Percentiles rank a stretch among this genome's conserved stretches.
Evolutionary conservation across 2,888 invertebrate species (phyloP).

Genomic region (Drosophila tanythrix): DNA sequence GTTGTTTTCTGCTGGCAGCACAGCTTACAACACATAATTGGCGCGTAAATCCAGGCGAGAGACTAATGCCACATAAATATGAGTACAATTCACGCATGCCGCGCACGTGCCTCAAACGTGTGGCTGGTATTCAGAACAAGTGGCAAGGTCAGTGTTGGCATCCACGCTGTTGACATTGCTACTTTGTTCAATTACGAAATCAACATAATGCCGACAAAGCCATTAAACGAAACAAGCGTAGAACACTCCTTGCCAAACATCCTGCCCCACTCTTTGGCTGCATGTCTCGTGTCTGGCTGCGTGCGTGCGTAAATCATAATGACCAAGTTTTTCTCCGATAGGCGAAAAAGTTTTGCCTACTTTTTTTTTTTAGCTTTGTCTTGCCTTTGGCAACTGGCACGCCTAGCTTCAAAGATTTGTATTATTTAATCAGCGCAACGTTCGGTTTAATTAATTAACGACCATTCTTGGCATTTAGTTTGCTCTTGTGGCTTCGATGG

Average conservation of each 20-base stretch:
- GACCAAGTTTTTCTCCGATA: conserved; percentile 55
- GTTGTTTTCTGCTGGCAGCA: conserved; percentile 17
- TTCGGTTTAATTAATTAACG: conserved; percentile 78
- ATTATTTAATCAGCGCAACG: conserved; percentile 74
- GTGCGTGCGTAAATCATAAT: conserved; percentile 81
- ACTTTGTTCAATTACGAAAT: conserved; percentile 80
- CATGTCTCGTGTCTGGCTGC: conserved; percentile 53
- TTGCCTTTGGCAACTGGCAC: conserved; percentile 42
- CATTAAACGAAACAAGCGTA: conserved; percentile 68
- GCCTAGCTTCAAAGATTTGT: conserved; percentile 73
- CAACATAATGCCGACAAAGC: conserved; percentile 81
- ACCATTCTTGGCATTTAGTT: conserved; percentile 64
- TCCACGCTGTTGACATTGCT: conserved; percentile 68
- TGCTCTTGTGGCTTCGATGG: conserved; percentile 63
- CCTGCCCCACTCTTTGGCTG: conserved; percentile 7
- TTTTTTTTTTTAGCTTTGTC: conserved; percentile 18
- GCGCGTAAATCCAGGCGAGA: conserved; percentile 58
- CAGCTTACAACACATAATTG: conserved; percentile 67
- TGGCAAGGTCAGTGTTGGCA: conserved; percentile 66
- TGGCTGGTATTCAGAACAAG: conserved; percentile 27
- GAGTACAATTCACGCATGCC: conserved; percentile 67
- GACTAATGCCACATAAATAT: conserved; percentile 50
- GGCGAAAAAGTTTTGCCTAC: conserved; percentile 49
- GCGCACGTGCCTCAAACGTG: conserved; percentile 66
- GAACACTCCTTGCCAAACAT: conserved; percentile 23